Evolutionary conservation across 1,140 invertebrate species (phyloP).

Genomic region (Ctenoplectra terminalis): DNA sequence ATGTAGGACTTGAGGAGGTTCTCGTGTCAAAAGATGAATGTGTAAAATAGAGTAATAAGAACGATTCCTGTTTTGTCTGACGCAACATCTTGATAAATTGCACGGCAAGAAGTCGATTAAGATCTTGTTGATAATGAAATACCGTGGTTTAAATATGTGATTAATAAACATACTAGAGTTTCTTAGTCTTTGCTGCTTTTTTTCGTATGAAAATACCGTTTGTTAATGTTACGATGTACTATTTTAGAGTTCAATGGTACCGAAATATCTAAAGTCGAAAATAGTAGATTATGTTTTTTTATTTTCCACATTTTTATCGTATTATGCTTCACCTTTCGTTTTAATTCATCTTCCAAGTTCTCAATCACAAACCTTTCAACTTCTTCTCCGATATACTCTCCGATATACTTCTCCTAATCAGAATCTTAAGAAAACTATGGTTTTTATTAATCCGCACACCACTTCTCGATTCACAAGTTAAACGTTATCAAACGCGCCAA

Average conservation of each 20-base stretch:
- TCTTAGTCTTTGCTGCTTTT: neutral
- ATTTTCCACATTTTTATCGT: too few species aligned
- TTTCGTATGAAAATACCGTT: neutral
- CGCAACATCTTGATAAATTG: constrained; percentile 4
- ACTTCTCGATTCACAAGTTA: too few species aligned
- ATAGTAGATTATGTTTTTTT: too few species aligned
- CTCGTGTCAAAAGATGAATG: neutral
- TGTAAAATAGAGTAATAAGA: constrained; percentile 5
- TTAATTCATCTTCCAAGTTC: too few species aligned
- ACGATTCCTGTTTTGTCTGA: constrained; percentile 20
- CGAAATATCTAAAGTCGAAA: neutral
- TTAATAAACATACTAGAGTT: constrained; percentile 3
- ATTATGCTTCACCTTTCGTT: too few species aligned
- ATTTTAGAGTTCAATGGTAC: neutral
- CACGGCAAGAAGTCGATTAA: neutral
- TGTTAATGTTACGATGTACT: neutral
- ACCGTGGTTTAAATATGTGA: neutral
- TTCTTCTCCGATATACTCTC: too few species aligned
- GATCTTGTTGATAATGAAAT: neutral
- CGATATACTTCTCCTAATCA: too few species aligned
- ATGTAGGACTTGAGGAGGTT: neutral
- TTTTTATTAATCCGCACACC: too few species aligned
- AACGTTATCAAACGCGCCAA: too few species aligned
- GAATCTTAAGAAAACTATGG: too few species aligned
- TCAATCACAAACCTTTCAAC: too few species aligned